phyloP scores from a whole-genome alignment of 1,140 invertebrate genomes.

The Calosoma granatense region DNA sequence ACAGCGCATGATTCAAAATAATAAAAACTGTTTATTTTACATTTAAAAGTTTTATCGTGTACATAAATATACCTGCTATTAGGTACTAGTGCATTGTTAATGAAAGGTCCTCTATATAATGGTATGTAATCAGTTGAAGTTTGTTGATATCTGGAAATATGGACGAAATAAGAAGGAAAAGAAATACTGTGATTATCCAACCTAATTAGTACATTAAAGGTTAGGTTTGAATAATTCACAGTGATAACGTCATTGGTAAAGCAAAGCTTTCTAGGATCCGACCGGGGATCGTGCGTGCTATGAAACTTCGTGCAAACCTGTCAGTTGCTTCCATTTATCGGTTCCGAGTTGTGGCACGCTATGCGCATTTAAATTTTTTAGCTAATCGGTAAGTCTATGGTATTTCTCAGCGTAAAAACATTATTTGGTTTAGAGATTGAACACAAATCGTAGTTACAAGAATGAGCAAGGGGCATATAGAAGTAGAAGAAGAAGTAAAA shows the following conservation, averaged over 20 bases:
- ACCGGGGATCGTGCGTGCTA: neutral
- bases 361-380: slow-evolving; percentile 3
- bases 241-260: neutral
- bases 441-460: too few species aligned
- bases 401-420: neutral
- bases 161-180: too few species aligned
- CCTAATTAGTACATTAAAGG: neutral
- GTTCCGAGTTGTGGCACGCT: neutral
- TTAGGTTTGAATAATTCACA: neutral
- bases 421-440: slow-evolving; percentile 1
- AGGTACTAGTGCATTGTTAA: too few species aligned
- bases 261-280: neutral
- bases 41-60: too few species aligned
- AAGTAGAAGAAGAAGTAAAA: neutral
- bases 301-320: neutral
- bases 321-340: neutral
- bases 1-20: too few species aligned
- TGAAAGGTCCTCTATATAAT: too few species aligned
- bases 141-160: too few species aligned
- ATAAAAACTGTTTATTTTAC: too few species aligned
- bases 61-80: too few species aligned
- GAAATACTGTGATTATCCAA: neutral
- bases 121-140: too few species aligned
- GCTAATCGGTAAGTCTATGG: neutral
- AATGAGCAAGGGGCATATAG: neutral